phyloP scores from a whole-genome alignment of 2,888 invertebrate species.

The Drosophila seclusa region DNA sequence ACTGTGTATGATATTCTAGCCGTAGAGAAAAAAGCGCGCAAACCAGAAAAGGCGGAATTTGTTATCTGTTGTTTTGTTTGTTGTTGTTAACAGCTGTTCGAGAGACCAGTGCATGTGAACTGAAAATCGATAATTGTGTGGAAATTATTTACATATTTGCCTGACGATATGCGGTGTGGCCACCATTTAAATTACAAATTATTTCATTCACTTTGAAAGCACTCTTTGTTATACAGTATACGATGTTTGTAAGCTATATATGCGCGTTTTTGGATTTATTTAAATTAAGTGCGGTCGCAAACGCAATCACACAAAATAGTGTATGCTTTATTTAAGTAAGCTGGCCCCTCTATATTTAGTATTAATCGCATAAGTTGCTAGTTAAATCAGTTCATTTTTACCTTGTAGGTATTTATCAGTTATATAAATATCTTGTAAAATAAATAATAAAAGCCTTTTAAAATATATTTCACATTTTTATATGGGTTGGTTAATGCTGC shows the following conservation, averaged over 20 bases:
- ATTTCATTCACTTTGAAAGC: not conserved
- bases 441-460: too few species aligned
- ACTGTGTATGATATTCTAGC: slow-evolving; percentile 5
- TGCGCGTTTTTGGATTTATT: not conserved
- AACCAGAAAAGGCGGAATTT: slow-evolving; percentile 30
- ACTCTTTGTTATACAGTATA: not conserved
- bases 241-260: not conserved
- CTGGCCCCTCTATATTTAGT: not conserved
- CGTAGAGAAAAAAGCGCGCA: slow-evolving; percentile 41
- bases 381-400: not conserved
- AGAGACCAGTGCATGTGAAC: not conserved
- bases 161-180: slow-evolving; percentile 1
- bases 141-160: slow-evolving; percentile 37
- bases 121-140: slow-evolving; percentile 25
- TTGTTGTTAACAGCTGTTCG: slow-evolving; percentile 36
- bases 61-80: slow-evolving; percentile 25
- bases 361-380: not conserved
- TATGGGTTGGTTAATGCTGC: not conserved
- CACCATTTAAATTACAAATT: slow-evolving; percentile 4
- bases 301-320: not conserved
- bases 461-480: not conserved
- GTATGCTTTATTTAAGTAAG: not conserved
- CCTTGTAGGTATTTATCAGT: not conserved
- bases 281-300: slow-evolving; percentile 2
- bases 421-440: not conserved